Evolutionary conservation across 1,140 invertebrate genomes (phyloP).

Genomic region (Drosophila biarmipes): DNA sequence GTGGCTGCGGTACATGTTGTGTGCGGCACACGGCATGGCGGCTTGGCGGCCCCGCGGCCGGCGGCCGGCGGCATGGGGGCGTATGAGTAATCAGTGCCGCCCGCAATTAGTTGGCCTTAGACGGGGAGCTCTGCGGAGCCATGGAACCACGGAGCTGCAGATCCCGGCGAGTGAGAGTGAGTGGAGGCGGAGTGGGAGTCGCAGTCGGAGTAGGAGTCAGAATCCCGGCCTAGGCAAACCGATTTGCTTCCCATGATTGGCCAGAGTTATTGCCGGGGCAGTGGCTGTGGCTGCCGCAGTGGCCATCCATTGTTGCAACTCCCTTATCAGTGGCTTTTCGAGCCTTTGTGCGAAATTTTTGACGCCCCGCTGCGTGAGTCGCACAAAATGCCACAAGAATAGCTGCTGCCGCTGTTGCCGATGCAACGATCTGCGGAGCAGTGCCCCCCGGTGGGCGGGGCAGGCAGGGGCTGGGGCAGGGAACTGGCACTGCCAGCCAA

Average conservation of each 20-base stretch:
- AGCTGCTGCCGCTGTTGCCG: constrained; percentile 36
- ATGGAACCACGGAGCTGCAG: neutral
- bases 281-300: neutral
- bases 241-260: constrained; percentile 46
- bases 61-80: constrained; percentile 57
- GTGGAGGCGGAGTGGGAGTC: neutral
- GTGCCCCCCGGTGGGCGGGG: constrained; percentile 19
- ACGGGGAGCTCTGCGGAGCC: constrained; percentile 4
- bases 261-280: constrained; percentile 33
- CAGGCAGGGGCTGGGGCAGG: neutral
- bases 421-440: neutral
- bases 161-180: constrained; percentile 6
- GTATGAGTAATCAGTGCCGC: constrained; percentile 73
- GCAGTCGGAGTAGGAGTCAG: too few species aligned
- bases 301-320: constrained; percentile 59
- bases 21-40: neutral
- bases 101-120: constrained; percentile 71
- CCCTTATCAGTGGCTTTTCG: constrained; percentile 52
- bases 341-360: constrained; percentile 67
- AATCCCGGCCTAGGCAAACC: constrained; percentile 6
- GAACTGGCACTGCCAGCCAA: constrained; percentile 25
- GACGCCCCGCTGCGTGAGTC: constrained; percentile 65
- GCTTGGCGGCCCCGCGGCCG: neutral
- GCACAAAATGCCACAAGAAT: constrained; percentile 72
- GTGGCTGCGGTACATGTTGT: constrained; percentile 21